These are phyloP conservation scores for Crossaster papposus DNA, from an alignment of 53 echinoderm and acorn worm genomes.

Conservation along the genomic window DNA sequence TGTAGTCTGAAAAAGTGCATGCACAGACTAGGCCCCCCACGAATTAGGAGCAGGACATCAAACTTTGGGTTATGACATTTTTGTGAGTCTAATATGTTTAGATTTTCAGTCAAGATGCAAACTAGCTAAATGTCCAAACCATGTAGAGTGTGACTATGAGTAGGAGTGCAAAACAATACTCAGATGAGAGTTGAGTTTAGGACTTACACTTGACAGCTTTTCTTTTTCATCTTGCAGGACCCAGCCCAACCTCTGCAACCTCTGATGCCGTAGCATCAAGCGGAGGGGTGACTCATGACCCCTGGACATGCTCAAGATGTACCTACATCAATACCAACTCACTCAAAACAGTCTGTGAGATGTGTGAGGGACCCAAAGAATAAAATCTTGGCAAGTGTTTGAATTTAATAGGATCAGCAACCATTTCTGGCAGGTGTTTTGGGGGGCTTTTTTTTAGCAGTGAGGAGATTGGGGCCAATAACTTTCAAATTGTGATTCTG, in stretches of 20 bases:
- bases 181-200: background rate
- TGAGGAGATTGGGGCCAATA: background rate
- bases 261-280: conserved; percentile 37
- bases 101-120: background rate
- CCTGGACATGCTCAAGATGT: conserved; percentile 86
- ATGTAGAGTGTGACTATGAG: background rate
- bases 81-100: background rate
- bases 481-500: background rate
- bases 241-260: conserved; percentile 50
- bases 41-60: no score
- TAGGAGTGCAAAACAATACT: background rate
- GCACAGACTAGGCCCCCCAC: no score
- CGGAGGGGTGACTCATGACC: conserved; percentile 44
- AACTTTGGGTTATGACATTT: no score
- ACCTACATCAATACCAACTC: conserved; percentile 91
- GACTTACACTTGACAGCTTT: background rate
- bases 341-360: conserved; percentile 75
- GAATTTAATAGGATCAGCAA: background rate
- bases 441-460: background rate
- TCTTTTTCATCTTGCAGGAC: conserved; percentile 35
- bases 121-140: background rate
- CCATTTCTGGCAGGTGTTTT: background rate
- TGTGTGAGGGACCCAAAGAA: conserved; percentile 86
- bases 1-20: no score
- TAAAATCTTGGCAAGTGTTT: background rate